Percentiles rank a stretch among this genome's conserved stretches.
Evolutionary conservation across 2,113 vertebrate species (phyloP).

Genomic region (Penelope pileata): DNA sequence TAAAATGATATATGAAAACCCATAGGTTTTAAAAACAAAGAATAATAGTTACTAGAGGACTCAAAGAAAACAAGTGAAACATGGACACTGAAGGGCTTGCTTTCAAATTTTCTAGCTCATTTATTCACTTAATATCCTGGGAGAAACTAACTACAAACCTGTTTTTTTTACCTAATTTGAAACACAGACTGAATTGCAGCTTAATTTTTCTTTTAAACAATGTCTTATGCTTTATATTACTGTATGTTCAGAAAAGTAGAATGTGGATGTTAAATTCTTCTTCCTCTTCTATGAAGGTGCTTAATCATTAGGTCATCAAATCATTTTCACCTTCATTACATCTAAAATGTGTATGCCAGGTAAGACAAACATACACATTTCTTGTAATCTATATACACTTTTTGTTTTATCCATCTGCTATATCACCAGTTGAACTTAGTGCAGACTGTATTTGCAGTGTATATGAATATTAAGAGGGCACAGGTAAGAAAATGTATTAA

Average conservation of each 20-base stretch:
- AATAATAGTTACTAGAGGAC: neutral
- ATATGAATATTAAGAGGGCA: slow-evolving; percentile 4
- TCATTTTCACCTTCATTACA: neutral
- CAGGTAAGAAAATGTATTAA: neutral
- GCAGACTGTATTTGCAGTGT: neutral
- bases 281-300: neutral
- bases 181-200: neutral
- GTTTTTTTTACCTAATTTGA: neutral
- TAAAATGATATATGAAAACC: neutral
- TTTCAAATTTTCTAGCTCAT: neutral
- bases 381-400: neutral
- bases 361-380: too few relatives aligned
- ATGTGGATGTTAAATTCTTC: neutral
- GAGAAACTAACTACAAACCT: neutral
- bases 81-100: neutral
- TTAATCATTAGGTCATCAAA: neutral
- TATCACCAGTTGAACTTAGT: neutral
- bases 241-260: neutral
- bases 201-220: neutral
- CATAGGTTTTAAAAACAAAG: neutral
- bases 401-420: neutral
- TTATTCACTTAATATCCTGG: neutral
- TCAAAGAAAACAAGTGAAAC: neutral
- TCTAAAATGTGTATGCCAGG: neutral
- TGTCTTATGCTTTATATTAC: neutral